Base-by-base conservation (phyloP, 2,113 vertebrate species). In the Microcebus ravelobensis region DNA sequence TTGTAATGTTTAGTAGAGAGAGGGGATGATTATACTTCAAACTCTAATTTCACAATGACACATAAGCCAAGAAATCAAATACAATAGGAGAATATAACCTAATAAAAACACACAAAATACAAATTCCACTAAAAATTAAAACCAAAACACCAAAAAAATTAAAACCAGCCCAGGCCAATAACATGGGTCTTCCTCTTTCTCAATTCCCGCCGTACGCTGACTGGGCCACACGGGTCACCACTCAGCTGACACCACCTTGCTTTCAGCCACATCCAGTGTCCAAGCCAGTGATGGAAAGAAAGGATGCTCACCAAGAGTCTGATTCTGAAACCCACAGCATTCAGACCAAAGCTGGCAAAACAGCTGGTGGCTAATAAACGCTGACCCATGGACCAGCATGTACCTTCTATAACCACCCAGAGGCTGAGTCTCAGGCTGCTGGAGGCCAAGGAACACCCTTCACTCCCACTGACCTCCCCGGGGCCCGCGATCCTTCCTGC, bases 361-460 rank as follows among this genome's bases (percentile, higher is more conserved):
- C 4, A 76, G 52, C 4, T n/a, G 6, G n/a, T 52, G 48, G 6
- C 8, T 6, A 50, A 36, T 39, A 36, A 31, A 10, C 1, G 42
- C n/a, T 65, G n/a, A 36, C 59, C 31, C 42, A 42, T 0, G 8
- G 9, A 45, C 1, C 3, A 29, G 3, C 18, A 31, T 0, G 0
- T 1, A 36, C 34, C 21, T 42, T 55, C 42, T 29, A 2, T 14
- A n/a, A 14, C 42, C 39, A 70, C 15, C 11, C 0, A 0, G 42
- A n/a, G 39, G 25, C 15, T n/a, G 23, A 71, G 39, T 48, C 36
- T 8, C 48, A 7, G 48, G 48, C 2, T 50, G 29, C 50, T 79
- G 76, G 18, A n/a, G 50, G 76, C 20, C 50, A 55, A n/a, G 48
- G 52, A 79, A 21, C 20, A 12, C 5, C 20, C 29, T 6, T 61